A percentile compares a stretch with the other conserved stretches of the same genome.
phyloP scores from a whole-genome alignment of 2,113 vertebrate genomes.

The Nesogale talazaci region DNA sequence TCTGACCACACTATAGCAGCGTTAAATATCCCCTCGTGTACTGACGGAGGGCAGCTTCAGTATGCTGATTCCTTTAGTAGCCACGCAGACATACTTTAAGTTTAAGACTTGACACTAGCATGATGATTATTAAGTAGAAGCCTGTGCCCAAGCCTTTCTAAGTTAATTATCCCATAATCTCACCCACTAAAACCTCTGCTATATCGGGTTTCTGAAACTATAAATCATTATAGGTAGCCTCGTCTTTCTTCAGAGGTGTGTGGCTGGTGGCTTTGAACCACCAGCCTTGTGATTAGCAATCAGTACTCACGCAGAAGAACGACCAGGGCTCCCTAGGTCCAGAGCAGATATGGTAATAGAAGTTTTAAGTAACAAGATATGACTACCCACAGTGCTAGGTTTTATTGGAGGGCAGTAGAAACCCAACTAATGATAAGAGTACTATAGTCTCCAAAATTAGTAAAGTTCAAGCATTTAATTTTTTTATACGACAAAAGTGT shows the following conservation, averaged over 20 bases:
- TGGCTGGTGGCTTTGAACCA: too few relatives aligned
- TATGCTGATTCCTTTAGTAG: neutral
- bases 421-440: neutral
- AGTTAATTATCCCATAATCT: neutral
- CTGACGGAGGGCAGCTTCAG: constrained; percentile 7
- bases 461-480: constrained; percentile 30
- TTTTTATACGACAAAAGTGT: too few relatives aligned
- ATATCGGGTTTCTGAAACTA: too few relatives aligned
- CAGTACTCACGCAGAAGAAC: too few relatives aligned
- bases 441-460: neutral
- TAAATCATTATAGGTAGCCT: too few relatives aligned
- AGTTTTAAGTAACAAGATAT: neutral
- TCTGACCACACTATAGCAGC: neutral
- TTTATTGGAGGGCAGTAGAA: neutral
- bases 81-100: neutral
- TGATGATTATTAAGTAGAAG: constrained; percentile 11
- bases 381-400: neutral
- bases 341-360: neutral
- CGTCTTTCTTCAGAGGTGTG: too few relatives aligned
- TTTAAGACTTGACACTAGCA: neutral
- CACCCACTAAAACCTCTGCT: too few relatives aligned
- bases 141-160: neutral
- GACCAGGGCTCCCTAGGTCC: neutral
- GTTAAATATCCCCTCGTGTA: neutral
- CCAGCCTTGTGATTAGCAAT: too few relatives aligned